Evolutionary conservation across 92 coral and sea anemone species (phyloP), one percentile per base, ranked within the genome.

Genomic region (Siderastrea radians): DNA sequence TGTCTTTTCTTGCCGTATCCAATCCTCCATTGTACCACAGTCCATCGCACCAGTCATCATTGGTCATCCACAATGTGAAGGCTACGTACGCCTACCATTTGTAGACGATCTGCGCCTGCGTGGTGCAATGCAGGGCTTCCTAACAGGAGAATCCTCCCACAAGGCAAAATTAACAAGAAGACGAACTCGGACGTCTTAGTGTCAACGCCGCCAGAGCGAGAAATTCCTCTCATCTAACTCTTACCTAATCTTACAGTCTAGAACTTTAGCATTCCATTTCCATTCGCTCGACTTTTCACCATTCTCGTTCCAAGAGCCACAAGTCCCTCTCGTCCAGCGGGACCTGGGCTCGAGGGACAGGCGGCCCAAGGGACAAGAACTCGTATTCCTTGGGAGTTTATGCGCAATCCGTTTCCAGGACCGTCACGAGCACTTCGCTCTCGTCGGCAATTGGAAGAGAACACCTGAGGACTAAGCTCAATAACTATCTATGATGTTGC

Each of bases 61-160:
- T 26, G 38, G 38, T 14, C 12, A 14, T 8, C 61, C 12, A 7
- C 26, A 26, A 3, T 26, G 17, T 61, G 66, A 61, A 61, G 66
- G 16, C 66, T 61, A 14, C 66, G 5, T 61, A 61, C 66, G 66
- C 19, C 66, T 61, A 61, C 66, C 19, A 61, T 61, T 13, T 10
- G 66, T 61, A 61, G 66, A 61, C 66, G 66, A 61, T 61, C 66
- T 61, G 66, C 66, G 66, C 66, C 66, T 61, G 66, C 66, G 66
- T 61, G 19, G 19, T 61, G 66, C 66, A 61, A 13, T 61, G 26
- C 66, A 61, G 66, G 66, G 26, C 66, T 61, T 61, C 66, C 66
- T 61, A 6, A 16, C 66, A 16, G 16, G 66, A 61, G 66, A 13
- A 13, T 61, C 66, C 66, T 61, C 66, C 66, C 26, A 61, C 66